These are phyloP conservation scores for Ischnus inquisitorius DNA, from an alignment of 2,888 invertebrate species.

Conservation along the genomic window DNA sequence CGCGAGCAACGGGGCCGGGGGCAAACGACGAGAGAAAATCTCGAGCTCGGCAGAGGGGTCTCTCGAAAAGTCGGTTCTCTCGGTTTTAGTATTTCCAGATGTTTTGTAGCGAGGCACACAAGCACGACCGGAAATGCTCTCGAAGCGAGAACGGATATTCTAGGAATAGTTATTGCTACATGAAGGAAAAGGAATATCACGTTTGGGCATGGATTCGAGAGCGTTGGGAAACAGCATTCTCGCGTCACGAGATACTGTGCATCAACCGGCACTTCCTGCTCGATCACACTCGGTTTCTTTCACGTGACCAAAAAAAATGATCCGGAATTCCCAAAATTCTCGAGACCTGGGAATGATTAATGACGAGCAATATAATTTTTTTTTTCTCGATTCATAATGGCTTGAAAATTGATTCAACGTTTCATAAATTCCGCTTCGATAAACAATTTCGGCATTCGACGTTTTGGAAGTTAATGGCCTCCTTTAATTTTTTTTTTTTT, in stretches of 20 bases:
- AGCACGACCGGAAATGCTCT: constrained; percentile 40
- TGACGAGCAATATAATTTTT: too few species aligned
- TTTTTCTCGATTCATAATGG: too few species aligned
- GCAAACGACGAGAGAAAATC: neutral
- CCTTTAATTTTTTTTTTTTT: neutral
- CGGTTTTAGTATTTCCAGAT: constrained; percentile 36
- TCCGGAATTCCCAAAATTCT: too few species aligned
- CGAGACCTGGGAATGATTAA: too few species aligned
- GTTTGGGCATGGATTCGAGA: neutral
- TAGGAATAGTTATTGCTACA: constrained; percentile 17
- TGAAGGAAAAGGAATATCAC: neutral
- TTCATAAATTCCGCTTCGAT: neutral
- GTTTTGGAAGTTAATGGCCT: neutral
- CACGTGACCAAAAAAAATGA: neutral
- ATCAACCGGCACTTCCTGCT: neutral
- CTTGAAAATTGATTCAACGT: too few species aligned
- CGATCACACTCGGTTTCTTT: neutral
- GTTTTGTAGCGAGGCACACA: neutral
- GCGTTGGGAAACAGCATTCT: neutral
- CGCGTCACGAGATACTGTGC: neutral
- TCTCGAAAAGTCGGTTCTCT: neutral
- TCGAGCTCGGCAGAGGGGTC: neutral
- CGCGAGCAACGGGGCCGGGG: neutral
- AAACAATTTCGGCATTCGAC: neutral
- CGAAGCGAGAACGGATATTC: constrained; percentile 18